phyloP scores from a whole-genome alignment of 1,140 invertebrate species.

The Leptoteleia sp. region DNA sequence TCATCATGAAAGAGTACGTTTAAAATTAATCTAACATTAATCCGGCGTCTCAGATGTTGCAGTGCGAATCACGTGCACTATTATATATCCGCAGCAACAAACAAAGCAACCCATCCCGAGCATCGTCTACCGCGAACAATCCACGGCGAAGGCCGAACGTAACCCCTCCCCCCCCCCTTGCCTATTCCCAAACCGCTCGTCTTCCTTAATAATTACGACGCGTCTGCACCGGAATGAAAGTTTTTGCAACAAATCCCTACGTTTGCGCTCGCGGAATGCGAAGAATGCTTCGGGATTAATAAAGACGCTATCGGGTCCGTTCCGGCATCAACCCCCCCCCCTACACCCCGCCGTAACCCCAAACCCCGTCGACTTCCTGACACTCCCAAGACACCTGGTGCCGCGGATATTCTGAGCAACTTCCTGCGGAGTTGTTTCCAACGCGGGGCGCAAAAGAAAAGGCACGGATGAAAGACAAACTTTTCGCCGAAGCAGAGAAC shows the following conservation, averaged over 20 bases:
- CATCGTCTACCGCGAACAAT: slow-evolving; percentile 11
- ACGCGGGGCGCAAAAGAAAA: slow-evolving; percentile 45
- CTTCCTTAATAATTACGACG: slow-evolving; percentile 25
- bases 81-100: slow-evolving; percentile 1
- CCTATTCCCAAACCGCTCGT: slow-evolving; percentile 1
- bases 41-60: too few species aligned
- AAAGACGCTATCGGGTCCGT: slow-evolving; percentile 39
- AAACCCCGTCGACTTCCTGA: slow-evolving; percentile 58
- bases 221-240: slow-evolving; percentile 29
- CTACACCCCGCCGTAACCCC: too few species aligned
- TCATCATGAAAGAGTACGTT: too few species aligned
- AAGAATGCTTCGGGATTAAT: slow-evolving; percentile 44
- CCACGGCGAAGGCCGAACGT: slow-evolving; percentile 7
- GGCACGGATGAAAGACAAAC: slow-evolving; percentile 47
- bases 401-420: slow-evolving; percentile 42
- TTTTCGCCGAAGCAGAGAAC: slow-evolving; percentile 42
- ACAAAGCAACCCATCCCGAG: slow-evolving; percentile 1
- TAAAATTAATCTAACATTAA: too few species aligned
- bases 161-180: background rate
- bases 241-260: slow-evolving; percentile 44
- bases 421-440: slow-evolving; percentile 35
- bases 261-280: slow-evolving; percentile 18
- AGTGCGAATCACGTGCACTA: too few species aligned
- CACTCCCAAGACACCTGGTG: slow-evolving; percentile 51
- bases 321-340: background rate